phyloP scores from a whole-genome alignment of 2,888 invertebrate genomes.

The Diaperis boleti region DNA sequence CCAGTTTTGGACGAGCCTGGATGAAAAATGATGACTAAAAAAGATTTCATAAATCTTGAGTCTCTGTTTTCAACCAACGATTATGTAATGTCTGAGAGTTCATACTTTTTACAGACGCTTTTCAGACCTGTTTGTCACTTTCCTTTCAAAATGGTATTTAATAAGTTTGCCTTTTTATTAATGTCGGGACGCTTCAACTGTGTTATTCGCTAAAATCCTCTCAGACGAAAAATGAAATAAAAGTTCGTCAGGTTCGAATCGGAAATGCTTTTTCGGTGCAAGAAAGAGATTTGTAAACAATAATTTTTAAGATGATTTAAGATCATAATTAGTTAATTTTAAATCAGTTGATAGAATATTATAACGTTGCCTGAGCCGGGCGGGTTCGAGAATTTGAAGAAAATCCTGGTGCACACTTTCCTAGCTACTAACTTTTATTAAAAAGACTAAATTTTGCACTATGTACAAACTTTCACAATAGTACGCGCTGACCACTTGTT shows the following conservation, averaged over 20 bases:
- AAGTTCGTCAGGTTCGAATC: neutral
- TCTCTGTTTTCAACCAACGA: slow-evolving; percentile 20
- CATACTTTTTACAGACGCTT: slow-evolving; percentile 1
- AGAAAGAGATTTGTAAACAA: too few relatives aligned
- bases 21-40: slow-evolving; percentile 18
- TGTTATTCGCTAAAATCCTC: neutral
- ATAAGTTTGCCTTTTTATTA: slow-evolving; percentile 13
- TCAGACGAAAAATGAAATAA: neutral
- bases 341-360: too few relatives aligned
- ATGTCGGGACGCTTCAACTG: neutral
- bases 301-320: too few relatives aligned
- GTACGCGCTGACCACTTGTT: too few relatives aligned
- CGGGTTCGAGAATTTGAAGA: too few relatives aligned
- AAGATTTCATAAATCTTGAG: slow-evolving; percentile 20
- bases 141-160: slow-evolving; percentile 6
- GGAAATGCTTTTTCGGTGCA: too few relatives aligned
- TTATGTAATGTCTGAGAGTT: slow-evolving; percentile 15
- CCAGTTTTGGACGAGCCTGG: neutral
- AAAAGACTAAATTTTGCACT: too few relatives aligned
- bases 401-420: too few relatives aligned
- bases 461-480: too few relatives aligned
- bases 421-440: too few relatives aligned
- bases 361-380: too few relatives aligned
- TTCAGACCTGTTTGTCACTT: slow-evolving; percentile 9
- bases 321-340: slow-evolving; percentile 4